Conservation (phyloP, 2,888 invertebrate species). For the Amaurobius ferox region DNA sequence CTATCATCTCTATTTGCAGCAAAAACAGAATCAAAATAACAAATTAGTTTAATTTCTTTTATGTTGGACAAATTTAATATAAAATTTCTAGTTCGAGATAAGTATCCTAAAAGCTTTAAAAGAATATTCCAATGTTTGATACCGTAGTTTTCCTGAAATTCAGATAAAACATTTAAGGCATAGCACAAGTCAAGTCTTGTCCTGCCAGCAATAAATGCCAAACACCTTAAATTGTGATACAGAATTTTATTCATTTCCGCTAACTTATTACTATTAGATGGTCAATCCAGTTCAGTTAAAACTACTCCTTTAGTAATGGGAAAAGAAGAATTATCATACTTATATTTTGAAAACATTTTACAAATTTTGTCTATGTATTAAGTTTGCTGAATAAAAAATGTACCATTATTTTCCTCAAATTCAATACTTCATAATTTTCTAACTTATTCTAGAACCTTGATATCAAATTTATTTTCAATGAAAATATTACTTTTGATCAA, state of each 20-base stretch:
- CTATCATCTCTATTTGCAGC: no score
- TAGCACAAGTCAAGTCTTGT: constrained; percentile 5
- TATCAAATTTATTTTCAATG: constrained; percentile 5
- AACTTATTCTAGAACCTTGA: background rate
- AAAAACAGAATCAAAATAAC: no score
- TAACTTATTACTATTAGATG: background rate
- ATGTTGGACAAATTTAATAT: no score
- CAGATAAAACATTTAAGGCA: background rate
- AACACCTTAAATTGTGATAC: background rate
- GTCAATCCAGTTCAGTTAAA: background rate
- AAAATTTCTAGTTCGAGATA: background rate
- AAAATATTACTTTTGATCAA: background rate
- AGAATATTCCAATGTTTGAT: background rate
- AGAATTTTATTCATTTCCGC: constrained; percentile 12
- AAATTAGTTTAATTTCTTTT: no score
- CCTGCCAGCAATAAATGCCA: background rate
- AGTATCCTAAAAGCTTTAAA: constrained; percentile 9
- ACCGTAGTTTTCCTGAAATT: constrained; percentile 8
- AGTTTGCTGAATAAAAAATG: background rate
- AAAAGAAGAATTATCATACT: background rate
- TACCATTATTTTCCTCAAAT: background rate
- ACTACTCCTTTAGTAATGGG: constrained; percentile 23
- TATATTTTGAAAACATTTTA: constrained; percentile 15
- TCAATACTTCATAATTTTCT: constrained; percentile 1
- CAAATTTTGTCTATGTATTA: constrained; percentile 3